These are phyloP conservation scores for Stictonetta naevosa DNA, from an alignment of 2,113 vertebrate species.

Conservation along the genomic window DNA sequence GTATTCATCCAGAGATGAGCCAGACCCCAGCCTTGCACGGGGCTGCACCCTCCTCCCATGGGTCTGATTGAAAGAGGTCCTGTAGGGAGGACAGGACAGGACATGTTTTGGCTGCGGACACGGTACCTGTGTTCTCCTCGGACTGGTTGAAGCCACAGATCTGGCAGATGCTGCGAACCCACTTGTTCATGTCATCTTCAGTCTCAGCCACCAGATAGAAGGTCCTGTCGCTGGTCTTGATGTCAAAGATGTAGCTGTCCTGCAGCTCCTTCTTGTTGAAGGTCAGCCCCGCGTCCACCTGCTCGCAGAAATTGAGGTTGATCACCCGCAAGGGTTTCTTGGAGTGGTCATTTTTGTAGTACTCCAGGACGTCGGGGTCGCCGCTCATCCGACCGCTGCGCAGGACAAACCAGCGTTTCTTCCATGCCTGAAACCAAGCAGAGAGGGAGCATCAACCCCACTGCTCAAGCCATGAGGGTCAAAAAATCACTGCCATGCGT, in stretches of 20 bases:
- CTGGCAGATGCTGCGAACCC: constrained; percentile 98
- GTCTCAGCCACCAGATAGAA: constrained; percentile 98
- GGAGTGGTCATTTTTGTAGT: constrained; percentile 97
- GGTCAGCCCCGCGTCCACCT: constrained; percentile 94
- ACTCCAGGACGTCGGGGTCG: constrained; percentile 96
- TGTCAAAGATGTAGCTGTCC: constrained; percentile 98
- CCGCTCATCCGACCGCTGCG: constrained; percentile 98
- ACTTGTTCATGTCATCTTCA: constrained; percentile 98
- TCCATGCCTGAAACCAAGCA: constrained; percentile 89
- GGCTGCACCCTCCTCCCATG: background rate
- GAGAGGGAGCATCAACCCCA: background rate
- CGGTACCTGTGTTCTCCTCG: constrained; percentile 88
- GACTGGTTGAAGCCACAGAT: constrained; percentile 99
- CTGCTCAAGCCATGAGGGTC: accelerated
- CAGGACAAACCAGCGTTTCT: constrained; percentile 98
- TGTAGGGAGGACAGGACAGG: background rate
- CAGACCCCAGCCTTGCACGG: background rate
- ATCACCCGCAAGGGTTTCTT: constrained; percentile 96
- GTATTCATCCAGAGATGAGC: background rate
- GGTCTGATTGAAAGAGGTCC: background rate
- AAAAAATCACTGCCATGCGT: background rate
- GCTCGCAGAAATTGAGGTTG: constrained; percentile 96
- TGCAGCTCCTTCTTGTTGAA: constrained; percentile 99
- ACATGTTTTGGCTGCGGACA: background rate
- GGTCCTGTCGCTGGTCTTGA: constrained; percentile 95